A percentile compares a stretch with the other conserved stretches of the same genome.
These are phyloP conservation scores for Rousettus leschenaultii DNA, from an alignment of 2,113 vertebrate species.

Conservation along the genomic window DNA sequence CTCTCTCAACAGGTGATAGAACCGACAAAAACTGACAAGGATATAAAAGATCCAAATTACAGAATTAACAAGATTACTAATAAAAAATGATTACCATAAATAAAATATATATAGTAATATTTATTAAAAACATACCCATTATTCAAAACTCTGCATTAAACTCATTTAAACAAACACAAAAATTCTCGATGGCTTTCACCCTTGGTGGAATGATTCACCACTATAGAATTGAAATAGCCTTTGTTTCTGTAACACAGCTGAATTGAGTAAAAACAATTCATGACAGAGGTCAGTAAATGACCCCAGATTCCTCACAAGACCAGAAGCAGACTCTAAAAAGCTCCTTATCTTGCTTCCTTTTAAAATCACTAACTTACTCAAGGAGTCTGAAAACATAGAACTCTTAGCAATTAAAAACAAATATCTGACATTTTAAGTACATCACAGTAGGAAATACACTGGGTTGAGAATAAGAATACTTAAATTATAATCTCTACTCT, in stretches of 20 bases:
- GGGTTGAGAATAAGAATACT: neutral
- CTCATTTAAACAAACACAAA: neutral
- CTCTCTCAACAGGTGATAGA: neutral
- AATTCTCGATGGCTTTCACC: neutral
- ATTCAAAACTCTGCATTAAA: constrained; percentile 16
- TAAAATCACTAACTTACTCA: neutral
- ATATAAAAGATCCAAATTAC: neutral
- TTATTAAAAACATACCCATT: neutral
- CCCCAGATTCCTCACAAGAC: constrained; percentile 6
- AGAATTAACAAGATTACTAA: neutral
- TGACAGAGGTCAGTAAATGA: neutral
- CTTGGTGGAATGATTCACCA: neutral
- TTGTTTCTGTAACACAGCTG: constrained; percentile 32
- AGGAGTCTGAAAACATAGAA: neutral
- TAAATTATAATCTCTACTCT: neutral
- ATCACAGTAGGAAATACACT: neutral
- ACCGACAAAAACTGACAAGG: neutral
- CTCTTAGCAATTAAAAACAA: neutral
- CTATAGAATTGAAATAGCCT: neutral
- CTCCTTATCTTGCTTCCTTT: neutral
- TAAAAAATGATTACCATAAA: neutral
- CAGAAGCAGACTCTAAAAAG: neutral
- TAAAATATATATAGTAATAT: neutral
- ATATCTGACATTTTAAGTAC: neutral
- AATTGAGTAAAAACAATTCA: neutral